Evolutionary conservation across 2,888 invertebrate genomes (phyloP), one percentile per base, ranked within the genome.

Genomic region (Phytoseiulus persimilis): DNA sequence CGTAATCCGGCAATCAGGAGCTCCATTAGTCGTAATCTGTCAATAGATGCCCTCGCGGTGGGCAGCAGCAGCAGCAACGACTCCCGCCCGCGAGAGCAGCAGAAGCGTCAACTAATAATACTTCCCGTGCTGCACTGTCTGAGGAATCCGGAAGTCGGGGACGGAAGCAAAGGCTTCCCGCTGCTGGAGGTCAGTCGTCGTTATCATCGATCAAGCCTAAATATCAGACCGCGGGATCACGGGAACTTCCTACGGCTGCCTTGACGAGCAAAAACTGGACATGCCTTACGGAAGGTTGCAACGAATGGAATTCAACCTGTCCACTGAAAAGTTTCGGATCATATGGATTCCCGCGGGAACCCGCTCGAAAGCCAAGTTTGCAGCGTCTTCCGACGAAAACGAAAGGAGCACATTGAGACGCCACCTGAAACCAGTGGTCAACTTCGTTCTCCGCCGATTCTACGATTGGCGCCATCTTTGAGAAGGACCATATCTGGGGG

Each of bases 21-120:
- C 87, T 87, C 87, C 87, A 87, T 87, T 87, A 87, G 87, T 87
- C 45, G 32, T 87, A 45, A 87, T 87, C 87, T 87, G 45, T 87
- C 87, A 45, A 87, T 45, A 18, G 65, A 65, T 65, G 65, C 65
- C 46, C 6, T 6, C 46, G 46, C 9, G 46, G 46, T 14, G 46
- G 65, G 23, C 28, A 14, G 18, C 5, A 2, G 18, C 65, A 2
- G 18, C 65, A 23, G 2, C 18, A 18, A 23, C 28, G 65, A 65
- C 65, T 23, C 18, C 23, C 65, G 65, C 14, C 9, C 65, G 65
- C 1, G 5, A 14, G 28, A 65, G 65, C 65, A 65, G 65, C 65
- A 65, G 28, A 65, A 65, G 65, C 65, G 65, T 65, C 65, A 65
- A 39, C 39, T 39, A 39, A 39, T 39, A 39, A 65, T 65, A 65